Evolutionary conservation across 2,797 vertebrate species (phyloP), one percentile per base, ranked within the genome.

Genomic region (Darevskia nairensis): DNA sequence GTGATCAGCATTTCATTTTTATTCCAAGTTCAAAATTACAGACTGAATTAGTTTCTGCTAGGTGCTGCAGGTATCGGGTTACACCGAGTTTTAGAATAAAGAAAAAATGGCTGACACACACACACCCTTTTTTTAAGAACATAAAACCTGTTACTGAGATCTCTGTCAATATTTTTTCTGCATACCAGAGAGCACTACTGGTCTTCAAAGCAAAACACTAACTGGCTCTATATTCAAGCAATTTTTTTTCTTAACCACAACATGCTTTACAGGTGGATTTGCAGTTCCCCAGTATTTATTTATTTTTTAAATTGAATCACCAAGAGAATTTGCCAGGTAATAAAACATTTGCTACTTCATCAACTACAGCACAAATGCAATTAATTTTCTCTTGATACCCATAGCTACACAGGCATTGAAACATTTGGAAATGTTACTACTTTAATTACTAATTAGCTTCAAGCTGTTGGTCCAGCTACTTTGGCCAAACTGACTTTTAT

Each of bases 281-380:
- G 81, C 21, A 55, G 13, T 44, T 8, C 1, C 50, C 86, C 84
- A 29, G n/a, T n/a, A 25, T 89, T 71, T 83, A 10, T 8, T 44
- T 90, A 77, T 90, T 86, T n/a, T 9, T 35, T n/a, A 35, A 86
- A 29, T 32, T 85, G 81, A 79, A 80, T 86, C 78, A 29, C 74
- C 84, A 32, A 88, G 80, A 93, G 79, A 87, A 76, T 59, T 8
- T 27, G 6, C 1, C 25, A 0, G 71, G 6, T 35, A 85, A 71
- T 15, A 8, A 72, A 88, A 86, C 0, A 32, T 10, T 61, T 84
- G 85, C 85, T 83, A 0, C 82, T 46, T 90, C 79, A 87, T 90
- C 72, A 29, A 87, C 29, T 32, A 84, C 50, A 72, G 87, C 86
- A 80, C 93, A 21, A 13, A 9, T 32, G 84, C 50, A 85, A 87